Percentiles rank a stretch among this genome's conserved stretches.
These are phyloP conservation scores for Aspidiotus rigidus DNA, from an alignment of 2,888 invertebrate genomes.

Conservation along the genomic window DNA sequence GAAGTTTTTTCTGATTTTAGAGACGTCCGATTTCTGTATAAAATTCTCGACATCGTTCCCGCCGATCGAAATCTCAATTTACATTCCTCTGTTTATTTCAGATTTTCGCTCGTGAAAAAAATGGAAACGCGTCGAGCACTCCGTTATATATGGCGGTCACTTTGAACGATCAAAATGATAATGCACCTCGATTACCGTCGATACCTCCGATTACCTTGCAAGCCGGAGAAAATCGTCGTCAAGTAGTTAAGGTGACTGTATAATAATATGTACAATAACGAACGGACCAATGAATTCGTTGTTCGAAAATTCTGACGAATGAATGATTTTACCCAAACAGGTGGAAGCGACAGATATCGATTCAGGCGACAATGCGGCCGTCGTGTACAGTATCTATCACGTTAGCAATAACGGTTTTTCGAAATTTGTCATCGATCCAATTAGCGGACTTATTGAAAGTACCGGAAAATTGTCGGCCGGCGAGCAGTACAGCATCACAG, in stretches of 20 bases:
- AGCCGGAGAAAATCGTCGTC: slow-evolving; percentile 60
- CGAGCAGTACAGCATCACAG: slow-evolving; percentile 79
- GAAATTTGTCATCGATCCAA: slow-evolving; percentile 73
- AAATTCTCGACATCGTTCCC: no score
- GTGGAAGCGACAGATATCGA: slow-evolving; percentile 77
- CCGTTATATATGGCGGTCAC: slow-evolving; percentile 69
- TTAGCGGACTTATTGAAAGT: slow-evolving; percentile 67
- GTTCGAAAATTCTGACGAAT: neutral
- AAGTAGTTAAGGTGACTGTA: slow-evolving; percentile 55
- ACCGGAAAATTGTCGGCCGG: slow-evolving; percentile 73
- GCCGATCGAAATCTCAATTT: neutral
- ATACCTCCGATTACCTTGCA: slow-evolving; percentile 71
- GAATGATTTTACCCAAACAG: slow-evolving; percentile 43
- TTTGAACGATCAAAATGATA: slow-evolving; percentile 75
- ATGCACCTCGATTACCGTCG: slow-evolving; percentile 70
- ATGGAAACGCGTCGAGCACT: slow-evolving; percentile 68
- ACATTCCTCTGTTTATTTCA: slow-evolving; percentile 38
- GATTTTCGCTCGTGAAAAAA: slow-evolving; percentile 74
- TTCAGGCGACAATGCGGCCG: slow-evolving; percentile 70
- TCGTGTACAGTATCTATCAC: slow-evolving; percentile 77
- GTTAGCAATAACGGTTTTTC: slow-evolving; percentile 82
- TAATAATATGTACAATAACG: no score
- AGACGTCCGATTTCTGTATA: no score
- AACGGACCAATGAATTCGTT: no score
- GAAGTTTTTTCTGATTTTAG: no score